Evolutionary conservation across 1,140 invertebrate genomes (phyloP).

Genomic region (Cyclina sinensis): DNA sequence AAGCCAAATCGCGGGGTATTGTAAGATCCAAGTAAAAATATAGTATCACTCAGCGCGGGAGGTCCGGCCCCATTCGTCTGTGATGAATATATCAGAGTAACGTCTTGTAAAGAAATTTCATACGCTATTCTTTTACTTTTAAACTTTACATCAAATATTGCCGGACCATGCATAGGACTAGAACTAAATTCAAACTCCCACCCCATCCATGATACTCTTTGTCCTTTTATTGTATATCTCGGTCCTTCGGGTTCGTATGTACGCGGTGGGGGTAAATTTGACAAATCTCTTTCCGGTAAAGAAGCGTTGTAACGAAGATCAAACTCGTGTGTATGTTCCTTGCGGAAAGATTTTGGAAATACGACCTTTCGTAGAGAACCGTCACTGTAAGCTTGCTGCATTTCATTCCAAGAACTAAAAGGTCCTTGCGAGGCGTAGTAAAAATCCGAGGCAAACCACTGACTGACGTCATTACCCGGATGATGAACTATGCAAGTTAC

Average conservation of each 20-base stretch:
- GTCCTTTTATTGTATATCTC: constrained; percentile 44
- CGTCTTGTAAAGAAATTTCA: constrained; percentile 64
- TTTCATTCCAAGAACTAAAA: constrained; percentile 13
- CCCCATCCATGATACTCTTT: constrained; percentile 45
- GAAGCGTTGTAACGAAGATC: constrained; percentile 25
- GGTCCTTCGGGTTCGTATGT: constrained; percentile 54
- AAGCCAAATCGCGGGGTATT: constrained; percentile 46
- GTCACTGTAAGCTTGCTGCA: constrained; percentile 2
- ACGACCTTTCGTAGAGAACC: constrained; percentile 38
- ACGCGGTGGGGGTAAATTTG: constrained; percentile 45
- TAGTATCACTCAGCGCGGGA: constrained; percentile 10
- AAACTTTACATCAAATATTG: constrained; percentile 56
- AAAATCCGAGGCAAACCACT: constrained; percentile 55
- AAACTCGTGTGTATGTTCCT: neutral
- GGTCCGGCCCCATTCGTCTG: constrained; percentile 53
- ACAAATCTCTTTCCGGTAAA: constrained; percentile 11
- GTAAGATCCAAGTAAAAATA: constrained; percentile 47
- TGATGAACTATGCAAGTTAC: constrained; percentile 52
- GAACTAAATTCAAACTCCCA: constrained; percentile 58
- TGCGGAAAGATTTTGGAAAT: constrained; percentile 20
- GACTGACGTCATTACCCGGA: constrained; percentile 25
- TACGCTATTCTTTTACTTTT: constrained; percentile 56
- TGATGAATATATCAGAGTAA: constrained; percentile 57
- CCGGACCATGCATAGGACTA: constrained; percentile 41
- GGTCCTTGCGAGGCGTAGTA: constrained; percentile 60